phyloP scores from a whole-genome alignment of 2,888 invertebrate species.

The Nysson spinosus region DNA sequence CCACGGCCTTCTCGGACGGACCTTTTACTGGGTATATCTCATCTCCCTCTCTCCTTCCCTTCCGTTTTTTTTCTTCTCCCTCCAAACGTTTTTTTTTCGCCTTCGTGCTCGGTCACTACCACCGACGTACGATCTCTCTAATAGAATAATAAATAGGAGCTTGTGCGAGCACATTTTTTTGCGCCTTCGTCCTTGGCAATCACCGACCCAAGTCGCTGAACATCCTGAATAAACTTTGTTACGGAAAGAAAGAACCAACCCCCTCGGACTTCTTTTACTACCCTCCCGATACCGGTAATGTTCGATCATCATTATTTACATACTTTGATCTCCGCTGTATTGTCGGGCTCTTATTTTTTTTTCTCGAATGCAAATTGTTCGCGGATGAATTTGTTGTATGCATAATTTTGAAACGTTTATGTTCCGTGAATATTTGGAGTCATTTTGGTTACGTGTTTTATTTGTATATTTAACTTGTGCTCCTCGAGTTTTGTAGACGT shows the following conservation, averaged over 20 bases:
- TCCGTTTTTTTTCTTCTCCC: slow-evolving; percentile 5
- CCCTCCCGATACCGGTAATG: background rate
- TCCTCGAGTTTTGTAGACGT: too few relatives aligned
- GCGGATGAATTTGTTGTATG: too few relatives aligned
- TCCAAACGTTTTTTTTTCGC: slow-evolving; percentile 42
- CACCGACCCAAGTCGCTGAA: slow-evolving; percentile 21
- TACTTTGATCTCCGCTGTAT: background rate
- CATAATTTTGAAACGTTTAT: too few relatives aligned
- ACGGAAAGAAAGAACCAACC: slow-evolving; percentile 5
- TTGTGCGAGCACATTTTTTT: slow-evolving; percentile 59
- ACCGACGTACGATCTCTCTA: slow-evolving; percentile 61
- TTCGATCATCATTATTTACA: slow-evolving; percentile 3
- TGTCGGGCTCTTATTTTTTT: background rate
- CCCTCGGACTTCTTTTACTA: background rate
- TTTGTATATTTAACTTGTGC: too few relatives aligned
- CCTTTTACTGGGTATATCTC: slow-evolving; percentile 39
- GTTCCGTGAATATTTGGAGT: too few relatives aligned
- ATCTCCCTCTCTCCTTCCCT: slow-evolving; percentile 31
- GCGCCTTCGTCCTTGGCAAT: slow-evolving; percentile 41
- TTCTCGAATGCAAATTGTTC: background rate
- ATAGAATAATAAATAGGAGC: slow-evolving; percentile 74
- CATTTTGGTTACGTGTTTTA: too few relatives aligned
- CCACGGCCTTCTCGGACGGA: slow-evolving; percentile 54
- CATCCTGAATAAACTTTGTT: slow-evolving; percentile 64
- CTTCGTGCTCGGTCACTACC: too few relatives aligned